Conservation (phyloP, 1,140 invertebrate genomes). For the Lordiphosa clarofinis region DNA sequence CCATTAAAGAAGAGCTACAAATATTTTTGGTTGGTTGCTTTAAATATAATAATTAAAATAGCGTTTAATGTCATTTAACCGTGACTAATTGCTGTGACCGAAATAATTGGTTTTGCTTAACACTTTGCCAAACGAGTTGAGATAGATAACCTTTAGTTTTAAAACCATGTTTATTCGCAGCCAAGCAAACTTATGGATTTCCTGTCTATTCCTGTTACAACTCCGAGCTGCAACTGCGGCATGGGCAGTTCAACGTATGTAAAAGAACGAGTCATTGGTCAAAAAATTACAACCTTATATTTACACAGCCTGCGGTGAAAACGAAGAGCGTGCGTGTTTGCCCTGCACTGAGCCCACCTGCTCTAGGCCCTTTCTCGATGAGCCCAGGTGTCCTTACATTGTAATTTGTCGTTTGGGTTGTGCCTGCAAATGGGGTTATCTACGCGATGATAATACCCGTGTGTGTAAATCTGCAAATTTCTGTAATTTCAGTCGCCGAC, state of each 20-base stretch:
- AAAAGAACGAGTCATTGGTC: not conserved
- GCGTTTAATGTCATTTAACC: not conserved
- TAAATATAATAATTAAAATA: no score
- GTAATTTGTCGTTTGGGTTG: constrained; percentile 31
- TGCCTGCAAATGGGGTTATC: constrained; percentile 38
- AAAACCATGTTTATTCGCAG: constrained; percentile 1
- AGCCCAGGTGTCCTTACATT: not conserved
- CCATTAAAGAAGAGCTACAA: no score
- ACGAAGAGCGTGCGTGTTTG: constrained; percentile 40
- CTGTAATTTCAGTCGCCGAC: not conserved
- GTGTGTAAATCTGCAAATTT: not conserved
- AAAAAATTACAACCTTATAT: not conserved
- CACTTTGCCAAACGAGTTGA: not conserved
- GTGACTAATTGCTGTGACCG: constrained; percentile 34
- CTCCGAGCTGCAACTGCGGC: not conserved
- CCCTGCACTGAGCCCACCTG: constrained; percentile 36
- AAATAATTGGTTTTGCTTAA: constrained; percentile 34
- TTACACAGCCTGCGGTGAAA: constrained; percentile 37
- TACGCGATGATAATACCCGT: constrained; percentile 28
- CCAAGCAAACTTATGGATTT: constrained; percentile 11
- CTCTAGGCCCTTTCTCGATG: not conserved
- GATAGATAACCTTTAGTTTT: not conserved
- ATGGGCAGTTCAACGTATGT: constrained; percentile 1
- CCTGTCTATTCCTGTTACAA: not conserved
- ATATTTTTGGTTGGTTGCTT: no score